A percentile compares a stretch with the other conserved stretches of the same genome.
Evolutionary conservation across 92 coral and sea anemone genomes (phyloP).

Genomic region (Phenganax marumi): DNA sequence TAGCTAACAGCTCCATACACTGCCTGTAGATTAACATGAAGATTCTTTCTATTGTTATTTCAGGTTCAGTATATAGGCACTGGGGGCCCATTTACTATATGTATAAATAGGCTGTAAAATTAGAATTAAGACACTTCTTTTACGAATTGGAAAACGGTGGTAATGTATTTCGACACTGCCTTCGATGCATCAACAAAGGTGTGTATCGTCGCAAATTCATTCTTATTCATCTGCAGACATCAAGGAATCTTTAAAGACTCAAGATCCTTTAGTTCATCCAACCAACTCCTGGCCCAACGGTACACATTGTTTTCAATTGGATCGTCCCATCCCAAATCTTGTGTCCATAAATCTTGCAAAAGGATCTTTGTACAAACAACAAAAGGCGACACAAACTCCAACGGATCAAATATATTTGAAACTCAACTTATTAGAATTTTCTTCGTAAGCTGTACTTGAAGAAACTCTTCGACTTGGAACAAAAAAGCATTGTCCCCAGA

Average conservation of each 20-base stretch:
- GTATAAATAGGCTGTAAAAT: too few species aligned
- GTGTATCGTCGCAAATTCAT: constrained; percentile 42
- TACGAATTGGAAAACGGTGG: too few species aligned
- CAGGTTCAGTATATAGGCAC: too few species aligned
- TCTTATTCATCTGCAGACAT: constrained; percentile 40
- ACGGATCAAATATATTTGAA: constrained; percentile 59
- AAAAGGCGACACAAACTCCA: constrained; percentile 42
- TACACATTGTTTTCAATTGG: constrained; percentile 27
- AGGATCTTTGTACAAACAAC: constrained; percentile 14
- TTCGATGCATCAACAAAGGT: constrained; percentile 62
- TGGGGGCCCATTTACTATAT: too few species aligned
- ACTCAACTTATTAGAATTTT: constrained; percentile 50
- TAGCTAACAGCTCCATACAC: constrained; percentile 56
- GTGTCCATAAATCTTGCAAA: not conserved
- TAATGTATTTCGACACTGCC: too few species aligned
- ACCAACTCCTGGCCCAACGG: constrained; percentile 22
- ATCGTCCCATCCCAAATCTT: constrained; percentile 39
- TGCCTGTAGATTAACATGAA: too few species aligned
- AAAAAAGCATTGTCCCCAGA: not conserved
- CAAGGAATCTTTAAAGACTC: constrained; percentile 41
- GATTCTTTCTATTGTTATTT: too few species aligned
- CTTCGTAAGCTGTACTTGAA: not conserved
- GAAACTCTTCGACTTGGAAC: not conserved
- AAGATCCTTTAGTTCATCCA: constrained; percentile 33
- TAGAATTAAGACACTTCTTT: too few species aligned